Conservation (phyloP, 2,888 invertebrate genomes). For the Priocnemis perturbator region DNA sequence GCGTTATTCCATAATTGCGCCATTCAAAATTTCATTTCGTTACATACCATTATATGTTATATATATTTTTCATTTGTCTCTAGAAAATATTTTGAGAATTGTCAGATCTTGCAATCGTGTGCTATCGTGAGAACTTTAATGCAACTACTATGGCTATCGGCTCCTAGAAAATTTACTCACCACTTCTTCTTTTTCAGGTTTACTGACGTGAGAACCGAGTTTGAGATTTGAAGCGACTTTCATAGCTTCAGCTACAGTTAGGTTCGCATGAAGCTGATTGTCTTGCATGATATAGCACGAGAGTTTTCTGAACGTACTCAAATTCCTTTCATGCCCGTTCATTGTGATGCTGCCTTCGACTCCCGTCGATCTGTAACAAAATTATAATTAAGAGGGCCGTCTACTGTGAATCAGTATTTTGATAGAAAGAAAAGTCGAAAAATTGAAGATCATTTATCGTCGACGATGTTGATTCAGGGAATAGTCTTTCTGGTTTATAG, state of each 20-base stretch:
- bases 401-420: too few relatives aligned
- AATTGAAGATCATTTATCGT: too few relatives aligned
- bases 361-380: constrained; percentile 82
- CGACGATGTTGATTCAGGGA: too few relatives aligned
- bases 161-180: constrained; percentile 78
- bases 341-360: constrained; percentile 90
- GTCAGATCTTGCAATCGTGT: too few relatives aligned
- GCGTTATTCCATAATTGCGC: too few relatives aligned
- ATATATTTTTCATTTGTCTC: too few relatives aligned
- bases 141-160: too few relatives aligned
- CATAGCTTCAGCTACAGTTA: constrained; percentile 97
- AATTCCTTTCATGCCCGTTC: constrained; percentile 88
- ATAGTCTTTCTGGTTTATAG: too few relatives aligned
- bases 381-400: constrained; percentile 2
- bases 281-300: constrained; percentile 99
- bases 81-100: too few relatives aligned
- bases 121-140: too few relatives aligned
- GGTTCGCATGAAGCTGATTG: constrained; percentile 92
- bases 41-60: too few relatives aligned
- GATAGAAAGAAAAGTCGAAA: background rate
- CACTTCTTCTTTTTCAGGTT: constrained; percentile 87
- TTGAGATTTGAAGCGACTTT: constrained; percentile 93
- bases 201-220: constrained; percentile 83
- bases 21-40: too few relatives aligned
- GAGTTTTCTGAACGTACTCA: constrained; percentile 91